Base-by-base conservation (phyloP, 2,113 vertebrate genomes). In the Benitochromis conjunctus region DNA sequence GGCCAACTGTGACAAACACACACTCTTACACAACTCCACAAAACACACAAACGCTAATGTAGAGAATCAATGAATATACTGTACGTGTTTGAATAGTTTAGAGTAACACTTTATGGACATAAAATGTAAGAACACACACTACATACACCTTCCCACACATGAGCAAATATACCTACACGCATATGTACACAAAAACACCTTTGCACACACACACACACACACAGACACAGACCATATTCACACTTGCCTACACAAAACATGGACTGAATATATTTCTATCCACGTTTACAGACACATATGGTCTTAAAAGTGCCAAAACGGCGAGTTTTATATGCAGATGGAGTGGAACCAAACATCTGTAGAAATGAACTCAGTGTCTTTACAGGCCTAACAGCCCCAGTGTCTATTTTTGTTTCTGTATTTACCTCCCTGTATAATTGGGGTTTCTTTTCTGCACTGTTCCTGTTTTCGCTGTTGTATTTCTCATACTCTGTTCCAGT, bases 1-100 rank as follows among this genome's bases (percentile, higher is more conserved):
- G 94, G 94, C 89, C 93, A 95, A 96, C 96, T 97, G 95, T 97
- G 96, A 96, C 95, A 93, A 88, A 94, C 83, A 91, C 88, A 92
- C 84, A 87, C 81, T 81, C 82, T 84, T 24, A 92, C 83, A 88
- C 76, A 87, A 69, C 86, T 53, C 85, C 77, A 82, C 64, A 86
- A 78, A 69, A 88, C 77, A 82, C 64, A 88, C 79, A 88, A 3
- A 93, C 56, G 79, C 86, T 77, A 90, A 92, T 95, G 93, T 95
- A 95, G 93, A 94, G 94, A 94, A 93, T 90, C 83, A 93, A 92
- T 91, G 80, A 91, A 88, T 92, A 93, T 94, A 93, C 54, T 94
- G 93, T 95, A 86, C 8, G 92, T 95, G 94, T 95, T 94, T 93
- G 89, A 93, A 87, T 95, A 95, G 95, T 88, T 87, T 93, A 94